Evolutionary conservation across 2,113 vertebrate genomes (phyloP), one percentile per base, ranked within the genome.

Genomic region (Dasypus novemcinctus): DNA sequence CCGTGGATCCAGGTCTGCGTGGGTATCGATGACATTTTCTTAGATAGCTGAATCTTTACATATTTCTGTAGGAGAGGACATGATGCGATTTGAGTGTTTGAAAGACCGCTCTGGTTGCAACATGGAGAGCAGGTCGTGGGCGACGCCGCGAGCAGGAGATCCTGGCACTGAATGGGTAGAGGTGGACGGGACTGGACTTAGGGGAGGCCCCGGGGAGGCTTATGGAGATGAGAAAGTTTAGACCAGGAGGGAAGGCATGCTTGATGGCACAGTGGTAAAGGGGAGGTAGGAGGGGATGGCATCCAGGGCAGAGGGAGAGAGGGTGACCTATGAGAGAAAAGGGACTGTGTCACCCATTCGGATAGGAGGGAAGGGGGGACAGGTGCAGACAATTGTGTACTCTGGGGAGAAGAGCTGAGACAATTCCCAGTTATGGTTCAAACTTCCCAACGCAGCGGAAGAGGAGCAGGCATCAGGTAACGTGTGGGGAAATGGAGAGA

Each of bases 41-140:
- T 74, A 81, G n/a, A 71, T 46, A 36, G 64, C 54, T 87, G 74
- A 80, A 74, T 91, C 17, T 87, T 86, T 87, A 23, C 10, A 20
- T 57, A 21, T 66, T 75, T 31, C 23, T 5, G 5, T 57, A 5
- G 41, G 38, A 84, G 36, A 49, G 49, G 80, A 90, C 25, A 21
- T 43, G 2, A 61, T 84, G 84, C 92, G 66, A 91, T 88, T 78
- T 71, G 74, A 79, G 63, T 57, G 88, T 88, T 38, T 84, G 83
- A 72, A 91, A 72, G 84, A 71, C 94, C 63, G 33, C 69, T 38
- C 8, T 87, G 68, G 68, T 17, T 41, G 52, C 52, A 87, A 33
- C 17, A 54, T 10, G 49, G 49, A 72, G 41, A 87, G 18, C 3
- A 71, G 25, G n/a, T 57, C 68, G 41, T 29, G 21, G 46, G 12